Evolutionary conservation across 2,113 vertebrate genomes (phyloP), one percentile per base, ranked within the genome.

Genomic region (Embiotoca jacksoni): DNA sequence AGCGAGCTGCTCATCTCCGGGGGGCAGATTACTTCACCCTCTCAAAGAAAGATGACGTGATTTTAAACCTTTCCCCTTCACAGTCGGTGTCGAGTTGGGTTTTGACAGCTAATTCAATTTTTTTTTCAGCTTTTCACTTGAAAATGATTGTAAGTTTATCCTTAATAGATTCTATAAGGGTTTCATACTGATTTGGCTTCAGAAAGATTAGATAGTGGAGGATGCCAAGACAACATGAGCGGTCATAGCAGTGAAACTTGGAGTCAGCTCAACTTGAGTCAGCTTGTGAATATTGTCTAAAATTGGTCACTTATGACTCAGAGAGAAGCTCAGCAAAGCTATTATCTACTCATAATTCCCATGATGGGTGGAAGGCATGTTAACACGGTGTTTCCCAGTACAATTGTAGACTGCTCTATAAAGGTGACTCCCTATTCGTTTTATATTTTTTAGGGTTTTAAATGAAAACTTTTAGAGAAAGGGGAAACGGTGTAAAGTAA

Each of bases 21-120:
- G 60, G 60, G 46, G 72, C 16, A 52, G 64, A 67, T 68, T 60
- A 55, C 75, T 76, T 71, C 6, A 36, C 41, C 37, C 47, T 59
- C 53, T 56, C 10, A 53, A 6, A 47, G 50, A 81, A 11, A 44
- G n/a, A 64, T 68, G 31, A 61, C 30, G 44, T 36, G 33, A 58
- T 78, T 39, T 68, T 14, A 31, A 70, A 36, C 41, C 9, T 54
- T 71, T 39, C 10, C 31, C 9, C 23, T 53, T 69, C 50, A 60
- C 33, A 8, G 16, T 66, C 23, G 15, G 53, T 61, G n/a, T 37
- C 47, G 46, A 53, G 10, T 44, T 55, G 10, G n/a, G 6, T 46
- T 71, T 58, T 60, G 7, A 65, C 31, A 2, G 33, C 9, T 4
- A 16, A 33, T 59, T 57, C 0, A 1, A 44, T 46, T 54, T 14